Evolutionary conservation across 2,113 vertebrate species (phyloP), one percentile per base, ranked within the genome.

Genomic region (Oophaga pumilio): DNA sequence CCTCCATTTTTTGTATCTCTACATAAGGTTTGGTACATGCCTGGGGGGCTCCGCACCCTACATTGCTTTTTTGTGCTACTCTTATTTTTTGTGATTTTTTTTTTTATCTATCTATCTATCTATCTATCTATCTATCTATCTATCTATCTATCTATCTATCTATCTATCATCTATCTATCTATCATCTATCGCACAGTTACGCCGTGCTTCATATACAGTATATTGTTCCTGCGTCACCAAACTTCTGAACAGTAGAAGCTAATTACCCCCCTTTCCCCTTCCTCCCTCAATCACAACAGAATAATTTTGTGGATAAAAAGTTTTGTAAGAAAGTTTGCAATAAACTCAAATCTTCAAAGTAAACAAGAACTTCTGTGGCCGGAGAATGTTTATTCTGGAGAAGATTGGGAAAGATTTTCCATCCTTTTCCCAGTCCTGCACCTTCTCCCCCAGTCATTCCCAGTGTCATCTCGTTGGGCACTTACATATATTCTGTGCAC

Each of bases 381-480:
- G 90, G 90, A 90, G 92, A 91, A 88, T 94, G 93, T 95, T 95
- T 96, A 95, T 93, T 93, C 94, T 94, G 91, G 93, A 92, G 92
- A 92, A 92, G 89, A 91, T 92, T 94, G 92, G 92, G 91, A 93
- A 94, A 93, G 89, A 90, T 94, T 95, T 76, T 93, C 92, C 91
- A 95, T 91, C 89, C 89, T 93, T 94, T 92, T 92, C 92, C 24
- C 90, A 88, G 92, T 92, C 90, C 92, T 94, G 92, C 93, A 92
- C 91, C 91, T 94, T 91, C 93, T 93, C 93, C 93, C 94, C 93
- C 91, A 94, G 93, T 92, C 93, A 92, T 92, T 91, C 22, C 74
- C 49, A 53, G 74, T 24, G 49, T 53, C 74, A 52, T 49, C 18
- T 17, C 22, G 49, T 17, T 50, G 73, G 33, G 15, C 43, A 76